A percentile compares a stretch with the other conserved stretches of the same genome.
Evolutionary conservation across 2,888 invertebrate species (phyloP).

Genomic region (Mallateleia sp.): DNA sequence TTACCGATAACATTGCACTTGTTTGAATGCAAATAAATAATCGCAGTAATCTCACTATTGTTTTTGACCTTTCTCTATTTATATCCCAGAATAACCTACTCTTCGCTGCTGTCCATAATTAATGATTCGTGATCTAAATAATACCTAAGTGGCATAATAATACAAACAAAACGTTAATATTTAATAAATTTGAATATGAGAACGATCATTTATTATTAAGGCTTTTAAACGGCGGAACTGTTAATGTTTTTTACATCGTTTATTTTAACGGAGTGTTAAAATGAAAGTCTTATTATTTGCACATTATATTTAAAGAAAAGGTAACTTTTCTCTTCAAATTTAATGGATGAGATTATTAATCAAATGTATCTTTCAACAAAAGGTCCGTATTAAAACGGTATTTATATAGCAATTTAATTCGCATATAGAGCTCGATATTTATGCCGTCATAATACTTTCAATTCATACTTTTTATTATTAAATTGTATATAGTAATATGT

Average conservation of each 20-base stretch:
- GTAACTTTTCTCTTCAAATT: slow-evolving; percentile 15
- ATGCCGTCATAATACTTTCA: not conserved
- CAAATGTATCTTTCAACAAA: slow-evolving; percentile 4
- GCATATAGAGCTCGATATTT: not conserved
- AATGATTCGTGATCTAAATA: slow-evolving; percentile 33
- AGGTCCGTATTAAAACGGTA: not conserved
- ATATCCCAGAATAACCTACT: slow-evolving; percentile 28
- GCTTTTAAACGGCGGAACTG: too few relatives aligned
- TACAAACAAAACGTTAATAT: slow-evolving; percentile 19
- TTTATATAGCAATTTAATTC: not conserved
- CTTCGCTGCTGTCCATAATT: slow-evolving; percentile 6
- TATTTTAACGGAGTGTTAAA: slow-evolving; percentile 8
- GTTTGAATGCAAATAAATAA: slow-evolving; percentile 13
- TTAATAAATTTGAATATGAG: slow-evolving; percentile 12
- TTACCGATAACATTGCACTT: slow-evolving; percentile 3
- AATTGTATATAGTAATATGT: not conserved
- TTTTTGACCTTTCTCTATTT: slow-evolving; percentile 27
- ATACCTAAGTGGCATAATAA: slow-evolving; percentile 26
- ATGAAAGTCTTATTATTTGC: slow-evolving; percentile 18
- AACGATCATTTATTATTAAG: slow-evolving; percentile 2
- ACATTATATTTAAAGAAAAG: not conserved
- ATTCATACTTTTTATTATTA: not conserved
- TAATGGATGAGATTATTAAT: slow-evolving; percentile 21
- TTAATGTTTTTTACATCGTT: slow-evolving; percentile 9
- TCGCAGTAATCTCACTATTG: slow-evolving; percentile 35